Percentiles rank a stretch among this genome's conserved stretches.
Conservation (phyloP, 2,797 vertebrate species). For the Brotula barbata region DNA sequence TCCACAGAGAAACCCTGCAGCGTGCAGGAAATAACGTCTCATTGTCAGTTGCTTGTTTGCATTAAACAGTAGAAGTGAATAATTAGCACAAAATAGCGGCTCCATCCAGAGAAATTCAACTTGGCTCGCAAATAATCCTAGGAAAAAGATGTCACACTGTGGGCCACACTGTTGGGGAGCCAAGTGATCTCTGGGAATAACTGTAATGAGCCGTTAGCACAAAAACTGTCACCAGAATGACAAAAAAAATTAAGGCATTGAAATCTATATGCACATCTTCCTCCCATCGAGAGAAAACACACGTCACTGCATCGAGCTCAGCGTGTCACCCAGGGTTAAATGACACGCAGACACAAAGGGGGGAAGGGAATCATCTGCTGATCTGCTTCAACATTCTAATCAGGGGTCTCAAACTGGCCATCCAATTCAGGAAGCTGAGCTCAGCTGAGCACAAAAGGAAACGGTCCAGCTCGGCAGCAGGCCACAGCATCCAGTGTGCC, state of each 20-base stretch:
- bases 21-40: not conserved
- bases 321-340: constrained; percentile 18
- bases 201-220: not conserved
- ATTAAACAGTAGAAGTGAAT: not conserved
- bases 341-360: constrained; percentile 23
- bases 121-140: not conserved
- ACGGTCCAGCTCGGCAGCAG: constrained; percentile 50
- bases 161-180: not conserved
- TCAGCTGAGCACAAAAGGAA: constrained; percentile 57
- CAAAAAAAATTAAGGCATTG: constrained; percentile 7
- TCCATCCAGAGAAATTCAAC: not conserved
- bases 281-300: not conserved
- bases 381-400: constrained; percentile 64
- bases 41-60: not conserved
- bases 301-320: not conserved
- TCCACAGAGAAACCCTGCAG: not conserved
- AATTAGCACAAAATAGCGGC: not conserved
- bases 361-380: constrained; percentile 54
- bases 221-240: constrained; percentile 1
- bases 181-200: not conserved
- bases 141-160: not conserved
- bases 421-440: constrained; percentile 42
- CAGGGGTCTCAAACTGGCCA: constrained; percentile 52
- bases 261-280: not conserved
- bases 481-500: constrained; percentile 55